phyloP scores from a whole-genome alignment of 1,140 invertebrate species.

The Drosophila persimilis region DNA sequence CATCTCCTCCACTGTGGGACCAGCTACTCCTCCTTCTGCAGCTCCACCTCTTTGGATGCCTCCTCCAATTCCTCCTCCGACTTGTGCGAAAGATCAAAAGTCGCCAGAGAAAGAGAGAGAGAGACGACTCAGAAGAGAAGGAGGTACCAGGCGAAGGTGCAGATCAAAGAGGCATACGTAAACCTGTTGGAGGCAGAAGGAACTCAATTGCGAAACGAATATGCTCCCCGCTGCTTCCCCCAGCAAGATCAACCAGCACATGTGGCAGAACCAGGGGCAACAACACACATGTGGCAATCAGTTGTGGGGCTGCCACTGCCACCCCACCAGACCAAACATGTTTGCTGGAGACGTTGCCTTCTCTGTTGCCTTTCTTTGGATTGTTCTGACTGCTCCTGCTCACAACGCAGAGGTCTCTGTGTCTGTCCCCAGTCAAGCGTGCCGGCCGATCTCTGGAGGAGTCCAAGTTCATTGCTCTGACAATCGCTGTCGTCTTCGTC shows the following conservation, averaged over 20 bases:
- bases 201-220: constrained; percentile 48
- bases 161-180: constrained; percentile 39
- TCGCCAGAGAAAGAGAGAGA: constrained; percentile 25
- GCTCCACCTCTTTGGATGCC: constrained; percentile 9
- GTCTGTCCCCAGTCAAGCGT: constrained; percentile 59
- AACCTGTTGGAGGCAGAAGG: constrained; percentile 49
- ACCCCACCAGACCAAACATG: constrained; percentile 34
- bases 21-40: not conserved
- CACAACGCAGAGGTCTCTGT: constrained; percentile 9
- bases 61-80: constrained; percentile 1
- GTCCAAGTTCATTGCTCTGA: constrained; percentile 71
- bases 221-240: constrained; percentile 17
- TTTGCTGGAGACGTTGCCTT: constrained; percentile 29
- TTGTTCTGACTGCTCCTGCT: constrained; percentile 42
- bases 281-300: constrained; percentile 44
- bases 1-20: constrained; percentile 42
- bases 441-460: constrained; percentile 44
- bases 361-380: constrained; percentile 4
- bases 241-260: constrained; percentile 31
- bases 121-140: not conserved
- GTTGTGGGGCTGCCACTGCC: constrained; percentile 6
- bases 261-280: not conserved
- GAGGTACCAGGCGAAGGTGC: constrained; percentile 6
- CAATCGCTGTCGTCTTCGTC: constrained; percentile 5
- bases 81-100: constrained; percentile 63